Evolutionary conservation across 1,140 invertebrate species (phyloP), one percentile per base, ranked within the genome.

Genomic region (Zaprionus gabonicus): DNA sequence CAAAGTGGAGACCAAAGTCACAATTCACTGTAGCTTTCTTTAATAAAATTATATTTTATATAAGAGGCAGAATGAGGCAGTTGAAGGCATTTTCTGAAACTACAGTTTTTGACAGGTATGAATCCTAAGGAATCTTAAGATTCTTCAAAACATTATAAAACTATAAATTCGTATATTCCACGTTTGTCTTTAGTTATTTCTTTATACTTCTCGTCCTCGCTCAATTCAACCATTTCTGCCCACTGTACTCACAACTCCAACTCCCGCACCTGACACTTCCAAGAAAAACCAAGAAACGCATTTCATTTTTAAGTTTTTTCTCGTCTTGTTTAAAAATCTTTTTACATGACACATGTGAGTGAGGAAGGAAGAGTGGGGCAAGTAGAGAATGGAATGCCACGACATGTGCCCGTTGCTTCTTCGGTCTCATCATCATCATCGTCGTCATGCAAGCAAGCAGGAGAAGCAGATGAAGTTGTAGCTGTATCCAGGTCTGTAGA

Each of bases 251-350:
- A 31, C 10, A 12, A 28, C 51, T 20, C 12, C 36, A 12, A 56
- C 25, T 15, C 23, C 63, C 23, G 70, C 67, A 70, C 51, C 67
- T 71, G 72, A 64, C 72, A 64, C 58, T 51, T 53, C 41, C 41
- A 17, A 46, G n/a, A 17, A 70, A 75, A 71, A 71, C 67, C 72
- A 75, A 70, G 84, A 79, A 87, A 84, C 84, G 85, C 83, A 87
- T 87, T 88, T 83, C 65, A 87, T 87, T 87, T 87, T 84, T 83
- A 88, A 87, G 78, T 79, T 81, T 79, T 71, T 74, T 44, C n/a
- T 46, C 44, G 9, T 68, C 84, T 86, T 86, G 80, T 83, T 86
- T 80, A 86, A 86, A 70, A 86, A 80, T 88, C 78, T 84, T 78
- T 88, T 88, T 88, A 87, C 84, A 87, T 87, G 85, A 88, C 84